Evolutionary conservation across 1,140 invertebrate species (phyloP).

Genomic region (Philotrypesis tridentata): DNA sequence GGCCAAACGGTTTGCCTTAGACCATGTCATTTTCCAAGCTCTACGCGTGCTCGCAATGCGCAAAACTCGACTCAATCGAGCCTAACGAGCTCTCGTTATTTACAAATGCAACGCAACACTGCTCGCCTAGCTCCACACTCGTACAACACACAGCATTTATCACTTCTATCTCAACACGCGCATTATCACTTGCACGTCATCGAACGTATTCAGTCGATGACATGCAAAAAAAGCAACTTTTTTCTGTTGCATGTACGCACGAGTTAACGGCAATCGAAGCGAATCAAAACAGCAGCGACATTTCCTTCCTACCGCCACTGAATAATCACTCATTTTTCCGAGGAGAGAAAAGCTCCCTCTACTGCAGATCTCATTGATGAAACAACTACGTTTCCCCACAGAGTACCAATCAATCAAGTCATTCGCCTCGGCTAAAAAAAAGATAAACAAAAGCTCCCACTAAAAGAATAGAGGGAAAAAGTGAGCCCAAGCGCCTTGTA

Average conservation of each 20-base stretch:
- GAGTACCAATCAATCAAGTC: conserved; percentile 13
- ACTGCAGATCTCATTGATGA: no score
- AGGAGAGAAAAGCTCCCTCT: not conserved
- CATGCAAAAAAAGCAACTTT: not conserved
- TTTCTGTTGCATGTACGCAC: not conserved
- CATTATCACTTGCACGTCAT: not conserved
- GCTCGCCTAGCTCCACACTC: not conserved
- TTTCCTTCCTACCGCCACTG: not conserved
- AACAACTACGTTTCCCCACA: not conserved
- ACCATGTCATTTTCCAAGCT: not conserved
- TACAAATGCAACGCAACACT: not conserved
- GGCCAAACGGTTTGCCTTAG: not conserved
- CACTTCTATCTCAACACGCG: not conserved
- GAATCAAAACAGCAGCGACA: not conserved
- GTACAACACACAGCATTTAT: not conserved
- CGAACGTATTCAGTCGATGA: not conserved
- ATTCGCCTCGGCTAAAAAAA: not conserved
- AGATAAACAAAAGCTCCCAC: not conserved
- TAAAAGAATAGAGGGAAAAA: conserved; percentile 8
- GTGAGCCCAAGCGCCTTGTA: no score
- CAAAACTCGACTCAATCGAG: not conserved
- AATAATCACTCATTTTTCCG: not conserved
- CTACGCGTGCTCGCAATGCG: not conserved
- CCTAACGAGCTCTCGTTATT: not conserved
- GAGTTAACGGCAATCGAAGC: not conserved